Percentiles rank a stretch among this genome's conserved stretches.
phyloP scores from a whole-genome alignment of 2,888 invertebrate genomes.

The Hylaea fasciaria region DNA sequence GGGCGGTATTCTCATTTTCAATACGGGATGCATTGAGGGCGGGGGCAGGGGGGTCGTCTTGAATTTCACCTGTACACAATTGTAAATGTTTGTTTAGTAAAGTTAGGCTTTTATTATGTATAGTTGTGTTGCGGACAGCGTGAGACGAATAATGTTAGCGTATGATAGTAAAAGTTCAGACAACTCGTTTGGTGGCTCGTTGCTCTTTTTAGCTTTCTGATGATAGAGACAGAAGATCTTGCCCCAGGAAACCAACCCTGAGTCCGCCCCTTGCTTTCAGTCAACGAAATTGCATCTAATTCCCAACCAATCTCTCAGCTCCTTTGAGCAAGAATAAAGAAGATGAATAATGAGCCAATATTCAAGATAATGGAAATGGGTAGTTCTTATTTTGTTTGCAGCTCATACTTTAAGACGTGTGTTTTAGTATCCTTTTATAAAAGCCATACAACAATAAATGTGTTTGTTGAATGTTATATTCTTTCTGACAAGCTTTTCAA shows the following conservation, averaged over 20 bases:
- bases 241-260: neutral
- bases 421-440: neutral
- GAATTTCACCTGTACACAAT: too few species aligned
- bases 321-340: constrained; percentile 52
- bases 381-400: neutral
- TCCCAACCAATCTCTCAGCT: constrained; percentile 57
- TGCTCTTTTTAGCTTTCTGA: too few species aligned
- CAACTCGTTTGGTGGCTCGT: too few species aligned
- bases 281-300: constrained; percentile 75
- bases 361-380: constrained; percentile 13
- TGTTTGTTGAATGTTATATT: too few species aligned
- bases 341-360: constrained; percentile 48
- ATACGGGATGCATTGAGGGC: constrained; percentile 21
- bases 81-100: too few species aligned
- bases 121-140: too few species aligned
- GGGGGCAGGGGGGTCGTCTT: neutral
- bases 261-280: constrained; percentile 30
- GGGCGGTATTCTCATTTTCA: constrained; percentile 61
- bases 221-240: neutral
- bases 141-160: too few species aligned
- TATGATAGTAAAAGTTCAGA: too few species aligned
- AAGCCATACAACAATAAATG: too few species aligned
- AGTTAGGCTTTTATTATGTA: too few species aligned
- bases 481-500: too few species aligned
- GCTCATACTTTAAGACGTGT: too few species aligned